Conservation (phyloP, 2,113 vertebrate genomes). For the Stigmatopora argus region DNA sequence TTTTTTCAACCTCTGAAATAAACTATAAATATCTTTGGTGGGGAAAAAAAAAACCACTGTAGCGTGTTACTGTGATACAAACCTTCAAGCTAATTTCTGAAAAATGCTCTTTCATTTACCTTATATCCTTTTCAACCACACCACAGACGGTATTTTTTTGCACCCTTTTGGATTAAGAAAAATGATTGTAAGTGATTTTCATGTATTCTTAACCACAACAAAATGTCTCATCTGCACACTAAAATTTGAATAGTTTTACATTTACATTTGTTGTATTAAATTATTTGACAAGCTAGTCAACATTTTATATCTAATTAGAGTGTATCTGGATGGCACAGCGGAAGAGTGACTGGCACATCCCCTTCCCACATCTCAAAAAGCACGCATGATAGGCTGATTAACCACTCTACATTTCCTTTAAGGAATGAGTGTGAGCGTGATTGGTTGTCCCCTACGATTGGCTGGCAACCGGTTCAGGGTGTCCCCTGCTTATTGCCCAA, state of each 20-base stretch:
- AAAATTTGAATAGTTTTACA: not conserved
- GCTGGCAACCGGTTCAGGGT: too few relatives aligned
- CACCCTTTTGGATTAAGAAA: not conserved
- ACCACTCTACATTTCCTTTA: too few relatives aligned
- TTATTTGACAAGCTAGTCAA: not conserved
- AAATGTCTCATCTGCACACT: not conserved
- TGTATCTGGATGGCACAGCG: not conserved
- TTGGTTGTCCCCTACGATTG: too few relatives aligned
- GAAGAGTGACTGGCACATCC: too few relatives aligned
- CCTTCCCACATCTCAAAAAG: too few relatives aligned
- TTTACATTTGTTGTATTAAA: not conserved
- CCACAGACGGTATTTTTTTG: not conserved
- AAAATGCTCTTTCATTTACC: not conserved
- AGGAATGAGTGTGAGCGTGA: too few relatives aligned
- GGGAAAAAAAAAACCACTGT: too few relatives aligned
- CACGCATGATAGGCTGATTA: too few relatives aligned
- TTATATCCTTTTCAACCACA: not conserved
- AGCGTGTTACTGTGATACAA: too few relatives aligned
- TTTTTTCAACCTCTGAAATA: conserved; percentile 12
- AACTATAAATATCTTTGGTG: too few relatives aligned
- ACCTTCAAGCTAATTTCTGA: too few relatives aligned
- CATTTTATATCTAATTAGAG: conserved; percentile 6
- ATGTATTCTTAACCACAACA: not conserved
- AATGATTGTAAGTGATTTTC: not conserved
- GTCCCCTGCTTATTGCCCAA: too few relatives aligned